These are phyloP conservation scores for Symphodus melops DNA, from an alignment of 2,113 vertebrate genomes.

Conservation along the genomic window DNA sequence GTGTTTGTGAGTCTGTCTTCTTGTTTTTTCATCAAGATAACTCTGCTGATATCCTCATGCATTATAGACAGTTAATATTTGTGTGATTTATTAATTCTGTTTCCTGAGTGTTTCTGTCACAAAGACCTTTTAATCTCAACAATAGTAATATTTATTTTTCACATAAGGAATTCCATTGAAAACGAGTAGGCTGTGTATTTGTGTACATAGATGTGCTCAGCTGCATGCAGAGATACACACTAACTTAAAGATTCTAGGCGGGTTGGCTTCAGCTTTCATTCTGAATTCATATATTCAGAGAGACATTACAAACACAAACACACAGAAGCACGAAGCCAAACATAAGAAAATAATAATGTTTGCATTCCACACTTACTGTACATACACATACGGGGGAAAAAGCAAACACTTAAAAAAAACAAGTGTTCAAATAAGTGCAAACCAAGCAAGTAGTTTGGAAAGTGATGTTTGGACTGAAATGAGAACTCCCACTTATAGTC, in stretches of 20 bases:
- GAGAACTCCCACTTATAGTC: conserved; percentile 11
- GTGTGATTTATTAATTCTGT: background rate
- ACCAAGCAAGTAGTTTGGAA: background rate
- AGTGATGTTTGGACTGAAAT: background rate
- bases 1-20: conserved; percentile 3
- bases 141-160: background rate
- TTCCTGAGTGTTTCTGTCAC: background rate
- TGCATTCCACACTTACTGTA: background rate
- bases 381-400: background rate
- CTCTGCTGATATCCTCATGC: background rate
- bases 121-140: conserved; percentile 9
- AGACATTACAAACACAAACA: conserved; percentile 10
- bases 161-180: background rate
- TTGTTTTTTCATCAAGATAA: background rate
- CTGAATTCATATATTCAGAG: conserved; percentile 42
- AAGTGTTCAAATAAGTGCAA: background rate
- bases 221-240: conserved; percentile 14
- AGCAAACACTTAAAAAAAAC: background rate
- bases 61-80: background rate
- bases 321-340: background rate
- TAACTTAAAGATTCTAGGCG: conserved; percentile 5
- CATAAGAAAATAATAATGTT: conserved; percentile 4
- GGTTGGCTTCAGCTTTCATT: conserved; percentile 32
- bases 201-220: conserved; percentile 20
- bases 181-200: background rate